Evolutionary conservation across 30 jellyfish, hydroid and myxozoan genomes (phyloP), one percentile per base, ranked within the genome.

Genomic region (Calvadosia cruxmelitensis): DNA sequence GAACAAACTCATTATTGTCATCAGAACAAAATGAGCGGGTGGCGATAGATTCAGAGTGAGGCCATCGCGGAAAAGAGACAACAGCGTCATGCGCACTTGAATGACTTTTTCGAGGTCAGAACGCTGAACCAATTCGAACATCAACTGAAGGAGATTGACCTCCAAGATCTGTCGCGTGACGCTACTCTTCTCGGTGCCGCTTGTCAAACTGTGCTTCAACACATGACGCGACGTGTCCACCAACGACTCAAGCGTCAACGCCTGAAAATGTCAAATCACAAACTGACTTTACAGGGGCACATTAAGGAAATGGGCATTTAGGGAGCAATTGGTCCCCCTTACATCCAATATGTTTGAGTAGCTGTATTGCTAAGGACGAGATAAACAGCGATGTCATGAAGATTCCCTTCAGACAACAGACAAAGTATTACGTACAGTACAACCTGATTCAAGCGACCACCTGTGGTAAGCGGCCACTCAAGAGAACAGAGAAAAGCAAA

Each of bases 1-100:
- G 65, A 69, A 88, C 52, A 48, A 67, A 67, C 72, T 69, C 27
- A 80, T 67, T 1, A 88, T 67, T 31, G 61, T 78, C 64, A 88
- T 32, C 49, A 81, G 52, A n/a, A 75, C 97, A 69, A 88, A 88
- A 48, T 69, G 75, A 3, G 95, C 79, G 23, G 94, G 93, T 27
- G 97, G 94, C 42, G 88, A 49, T 1, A 70, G 29, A 68, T 83
- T 83, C 34, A 80, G 73, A 34, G 64, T 73, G 33, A 80, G 35
- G 50, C 93, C 90, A 31, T 88, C 97, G 69, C 75, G 80, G 50
- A 88, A 70, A 7, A 88, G 63, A 3, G 84, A 26, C 67, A 88
- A 50, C 78, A 88, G 50, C 27, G 76, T 51, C 27, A 90, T 35
- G 35, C 81, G 80, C 69, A 88, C 69, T 64, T 73, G 78, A 27